Evolutionary conservation across 37 sponge, comb jelly and placozoan genomes (phyloP), one percentile per base, ranked within the genome.

Genomic region (Lycopodina hypogea): DNA sequence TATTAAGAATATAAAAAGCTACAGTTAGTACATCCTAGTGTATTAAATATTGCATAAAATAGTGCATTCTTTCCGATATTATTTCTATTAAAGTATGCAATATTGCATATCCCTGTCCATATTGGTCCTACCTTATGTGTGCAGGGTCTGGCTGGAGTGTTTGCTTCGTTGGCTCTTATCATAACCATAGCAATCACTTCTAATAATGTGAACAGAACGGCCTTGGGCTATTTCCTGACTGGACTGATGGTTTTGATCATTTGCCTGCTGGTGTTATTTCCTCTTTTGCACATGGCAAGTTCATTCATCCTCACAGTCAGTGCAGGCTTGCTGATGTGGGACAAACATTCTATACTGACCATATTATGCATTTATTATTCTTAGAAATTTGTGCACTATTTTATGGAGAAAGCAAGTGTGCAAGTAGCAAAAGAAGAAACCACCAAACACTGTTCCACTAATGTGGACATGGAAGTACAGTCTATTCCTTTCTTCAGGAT

Each of bases 61-160:
- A n/a, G n/a, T n/a, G n/a, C n/a, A n/a, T n/a, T n/a, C n/a, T n/a
- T n/a, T n/a, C n/a, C n/a, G n/a, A n/a, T n/a, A n/a, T n/a, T n/a
- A n/a, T n/a, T n/a, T n/a, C n/a, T n/a, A n/a, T n/a, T n/a, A n/a
- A n/a, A n/a, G n/a, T n/a, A n/a, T n/a, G n/a, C n/a, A n/a, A n/a
- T n/a, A n/a, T n/a, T n/a, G n/a, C n/a, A n/a, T n/a, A n/a, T n/a
- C n/a, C n/a, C n/a, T n/a, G n/a, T n/a, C n/a, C n/a, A n/a, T n/a
- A n/a, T n/a, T n/a, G n/a, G n/a, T n/a, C n/a, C n/a, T n/a, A n/a
- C n/a, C n/a, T n/a, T n/a, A 40, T 71, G 42, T 29, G 7, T 52
- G 37, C 88, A 96, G 90, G 97, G 84, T 0, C 51, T 77, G 19
- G 94, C 91, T 3, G 97, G 97, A 3, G 58, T 96, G 14, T 96